A percentile compares a stretch with the other conserved stretches of the same genome.
Conservation (phyloP, 2,113 vertebrate genomes). For the Malaclemys terrapin region DNA sequence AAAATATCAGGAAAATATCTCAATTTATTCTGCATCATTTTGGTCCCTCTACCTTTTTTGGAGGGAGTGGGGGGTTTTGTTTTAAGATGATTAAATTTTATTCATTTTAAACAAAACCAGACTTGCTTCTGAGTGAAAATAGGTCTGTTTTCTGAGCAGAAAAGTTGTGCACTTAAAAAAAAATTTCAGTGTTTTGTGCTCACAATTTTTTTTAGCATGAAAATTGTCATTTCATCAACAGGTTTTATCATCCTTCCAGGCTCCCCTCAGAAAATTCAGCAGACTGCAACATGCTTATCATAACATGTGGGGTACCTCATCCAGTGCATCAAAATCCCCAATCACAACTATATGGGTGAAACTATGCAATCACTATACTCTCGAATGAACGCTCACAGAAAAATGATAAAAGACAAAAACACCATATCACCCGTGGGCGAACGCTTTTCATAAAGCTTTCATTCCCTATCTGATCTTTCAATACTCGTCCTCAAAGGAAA, state of each 20-base stretch:
- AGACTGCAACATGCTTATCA: background rate
- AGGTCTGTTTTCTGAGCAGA: slow-evolving; percentile 9
- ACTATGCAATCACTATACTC: background rate
- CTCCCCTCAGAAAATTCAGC: slow-evolving; percentile 22
- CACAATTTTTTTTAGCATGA: slow-evolving; percentile 1
- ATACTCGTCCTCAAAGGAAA: background rate
- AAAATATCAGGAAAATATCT: background rate
- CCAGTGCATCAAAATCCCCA: background rate
- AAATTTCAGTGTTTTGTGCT: slow-evolving; percentile 35
- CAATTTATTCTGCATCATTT: background rate
- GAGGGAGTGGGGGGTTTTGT: background rate
- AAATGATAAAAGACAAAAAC: background rate
- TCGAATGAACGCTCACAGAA: background rate
- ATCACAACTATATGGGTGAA: background rate
- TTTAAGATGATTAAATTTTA: background rate
- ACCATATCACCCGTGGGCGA: background rate
- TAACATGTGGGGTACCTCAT: background rate
- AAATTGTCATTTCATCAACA: background rate
- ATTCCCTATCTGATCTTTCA: background rate
- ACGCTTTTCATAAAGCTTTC: background rate
- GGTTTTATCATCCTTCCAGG: background rate
- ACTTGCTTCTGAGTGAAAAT: background rate
- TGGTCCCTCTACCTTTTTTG: background rate
- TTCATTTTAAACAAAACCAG: background rate
- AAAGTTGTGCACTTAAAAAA: background rate